phyloP scores from a whole-genome alignment of 2,888 invertebrate species.

The Agonopterix arenella region DNA sequence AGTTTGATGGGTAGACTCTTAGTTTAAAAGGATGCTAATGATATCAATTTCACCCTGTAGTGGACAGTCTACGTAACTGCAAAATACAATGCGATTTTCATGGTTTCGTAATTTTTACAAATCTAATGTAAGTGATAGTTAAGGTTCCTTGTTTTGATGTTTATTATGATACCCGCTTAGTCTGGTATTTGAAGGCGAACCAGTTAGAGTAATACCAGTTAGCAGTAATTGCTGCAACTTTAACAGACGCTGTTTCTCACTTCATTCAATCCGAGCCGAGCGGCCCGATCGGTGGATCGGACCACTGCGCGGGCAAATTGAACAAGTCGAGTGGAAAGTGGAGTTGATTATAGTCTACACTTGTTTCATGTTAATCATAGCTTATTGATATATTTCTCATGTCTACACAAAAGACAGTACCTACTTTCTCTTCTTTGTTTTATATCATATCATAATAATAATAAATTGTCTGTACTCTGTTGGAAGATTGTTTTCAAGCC shows the following conservation, averaged over 20 bases:
- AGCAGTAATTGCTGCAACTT: slow-evolving; percentile 14
- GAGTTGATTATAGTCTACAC: slow-evolving; percentile 5
- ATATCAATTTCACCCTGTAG: too few species aligned
- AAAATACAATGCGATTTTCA: too few species aligned
- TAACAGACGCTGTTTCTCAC: neutral
- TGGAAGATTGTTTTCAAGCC: too few species aligned
- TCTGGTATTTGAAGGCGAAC: slow-evolving; percentile 44
- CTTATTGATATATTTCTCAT: neutral
- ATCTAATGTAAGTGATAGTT: too few species aligned
- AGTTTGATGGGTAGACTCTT: too few species aligned
- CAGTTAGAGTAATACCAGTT: slow-evolving; percentile 32
- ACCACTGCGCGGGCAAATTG: slow-evolving; percentile 8
- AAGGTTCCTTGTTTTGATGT: slow-evolving; percentile 1
- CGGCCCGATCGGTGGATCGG: neutral
- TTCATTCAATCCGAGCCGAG: neutral
- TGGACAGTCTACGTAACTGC: too few species aligned
- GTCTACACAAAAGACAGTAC: neutral
- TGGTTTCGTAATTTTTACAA: too few species aligned
- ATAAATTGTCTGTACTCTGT: too few species aligned
- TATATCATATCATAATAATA: too few species aligned
- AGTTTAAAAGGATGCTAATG: too few species aligned
- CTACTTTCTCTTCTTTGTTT: neutral
- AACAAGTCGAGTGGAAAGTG: slow-evolving; percentile 10
- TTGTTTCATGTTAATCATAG: neutral
- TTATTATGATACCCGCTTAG: slow-evolving; percentile 10